These are phyloP conservation scores for Cyphomyrmex costatus DNA, from an alignment of 1,140 invertebrate species.

Conservation along the genomic window DNA sequence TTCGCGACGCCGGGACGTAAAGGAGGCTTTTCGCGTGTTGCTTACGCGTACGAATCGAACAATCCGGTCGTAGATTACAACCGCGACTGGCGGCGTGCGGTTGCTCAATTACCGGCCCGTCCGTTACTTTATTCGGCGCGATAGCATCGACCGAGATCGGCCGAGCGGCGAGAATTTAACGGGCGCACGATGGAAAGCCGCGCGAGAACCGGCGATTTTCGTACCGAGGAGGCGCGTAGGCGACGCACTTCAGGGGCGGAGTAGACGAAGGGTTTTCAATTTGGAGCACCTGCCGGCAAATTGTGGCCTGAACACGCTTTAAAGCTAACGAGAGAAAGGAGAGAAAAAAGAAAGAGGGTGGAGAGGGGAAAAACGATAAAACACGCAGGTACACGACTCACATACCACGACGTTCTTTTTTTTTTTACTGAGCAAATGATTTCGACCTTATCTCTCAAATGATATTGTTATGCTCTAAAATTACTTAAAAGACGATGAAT, in stretches of 20 bases:
- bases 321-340: constrained; percentile 43
- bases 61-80: constrained; percentile 49
- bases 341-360: not conserved
- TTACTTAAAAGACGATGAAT: not conserved
- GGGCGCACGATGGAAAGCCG: constrained; percentile 22
- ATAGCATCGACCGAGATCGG: constrained; percentile 60
- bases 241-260: constrained; percentile 68
- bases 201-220: constrained; percentile 42
- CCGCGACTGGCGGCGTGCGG: not conserved
- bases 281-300: constrained; percentile 78
- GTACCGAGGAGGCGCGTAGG: constrained; percentile 62
- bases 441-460: constrained; percentile 41
- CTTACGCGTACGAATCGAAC: constrained; percentile 41
- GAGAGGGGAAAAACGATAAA: not conserved
- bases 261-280: constrained; percentile 76
- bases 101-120: constrained; percentile 40
- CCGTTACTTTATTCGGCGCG: constrained; percentile 57
- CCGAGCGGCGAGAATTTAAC: constrained; percentile 41
- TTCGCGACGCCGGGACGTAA: not conserved
- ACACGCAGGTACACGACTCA: constrained; percentile 29
- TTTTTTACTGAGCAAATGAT: constrained; percentile 36
- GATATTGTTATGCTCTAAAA: constrained; percentile 25
- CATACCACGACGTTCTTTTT: constrained; percentile 18
- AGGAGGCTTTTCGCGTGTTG: constrained; percentile 19
- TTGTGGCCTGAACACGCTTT: constrained; percentile 69